These are phyloP conservation scores for Sebastes diaconus DNA, from an alignment of 2,797 vertebrate species.

Conservation along the genomic window DNA sequence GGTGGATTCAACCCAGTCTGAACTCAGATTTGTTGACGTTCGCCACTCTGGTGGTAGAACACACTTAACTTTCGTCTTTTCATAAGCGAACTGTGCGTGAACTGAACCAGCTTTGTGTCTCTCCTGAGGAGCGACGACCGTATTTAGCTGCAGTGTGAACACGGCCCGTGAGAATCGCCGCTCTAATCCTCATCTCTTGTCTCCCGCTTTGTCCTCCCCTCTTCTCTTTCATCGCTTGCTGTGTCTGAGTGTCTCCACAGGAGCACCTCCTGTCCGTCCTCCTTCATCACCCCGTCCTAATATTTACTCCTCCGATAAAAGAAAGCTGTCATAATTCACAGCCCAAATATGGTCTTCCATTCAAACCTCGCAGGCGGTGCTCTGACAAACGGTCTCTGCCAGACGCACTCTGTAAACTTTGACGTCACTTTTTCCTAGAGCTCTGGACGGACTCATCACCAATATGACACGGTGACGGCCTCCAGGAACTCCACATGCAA, in stretches of 20 bases:
- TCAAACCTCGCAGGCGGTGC: background rate
- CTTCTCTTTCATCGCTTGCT: background rate
- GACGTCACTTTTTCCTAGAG: conserved; percentile 2
- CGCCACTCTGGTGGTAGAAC: background rate
- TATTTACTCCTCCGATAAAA: conserved; percentile 66
- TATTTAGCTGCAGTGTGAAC: background rate
- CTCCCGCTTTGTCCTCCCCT: background rate
- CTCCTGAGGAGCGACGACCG: background rate
- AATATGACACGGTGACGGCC: background rate
- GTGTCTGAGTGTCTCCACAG: background rate
- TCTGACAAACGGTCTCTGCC: conserved; percentile 33
- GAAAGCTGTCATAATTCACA: conserved; percentile 57
- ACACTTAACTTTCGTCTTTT: background rate
- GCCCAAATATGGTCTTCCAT: conserved; percentile 67
- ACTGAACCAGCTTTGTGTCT: background rate
- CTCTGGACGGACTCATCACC: background rate
- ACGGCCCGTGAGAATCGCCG: background rate
- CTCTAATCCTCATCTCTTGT: background rate
- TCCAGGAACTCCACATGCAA: conserved; percentile 26
- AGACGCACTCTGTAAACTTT: conserved; percentile 41
- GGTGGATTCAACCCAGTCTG: background rate
- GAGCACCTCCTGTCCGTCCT: background rate
- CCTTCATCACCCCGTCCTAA: conserved; percentile 59
- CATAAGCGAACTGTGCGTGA: background rate
- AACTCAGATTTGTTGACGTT: background rate